Evolutionary conservation across 2,888 invertebrate species (phyloP).

Genomic region (Colletes collaris): DNA sequence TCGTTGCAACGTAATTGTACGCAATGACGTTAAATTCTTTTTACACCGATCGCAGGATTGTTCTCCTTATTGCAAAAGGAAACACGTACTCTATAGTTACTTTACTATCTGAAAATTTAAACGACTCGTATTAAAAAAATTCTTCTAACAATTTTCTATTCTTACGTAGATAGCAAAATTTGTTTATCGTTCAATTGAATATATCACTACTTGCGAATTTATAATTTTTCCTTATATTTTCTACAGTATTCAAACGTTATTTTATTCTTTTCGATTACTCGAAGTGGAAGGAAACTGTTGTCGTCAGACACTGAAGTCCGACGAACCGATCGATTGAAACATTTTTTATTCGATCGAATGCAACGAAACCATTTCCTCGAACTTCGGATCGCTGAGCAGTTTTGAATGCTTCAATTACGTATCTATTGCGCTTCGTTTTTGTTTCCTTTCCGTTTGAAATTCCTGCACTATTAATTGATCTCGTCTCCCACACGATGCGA

Average conservation of each 20-base stretch:
- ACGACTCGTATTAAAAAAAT: background rate
- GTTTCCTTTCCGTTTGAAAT: conserved; percentile 17
- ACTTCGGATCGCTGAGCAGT: conserved; percentile 20
- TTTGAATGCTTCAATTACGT: conserved; percentile 43
- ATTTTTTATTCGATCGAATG: background rate
- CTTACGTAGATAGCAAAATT: background rate
- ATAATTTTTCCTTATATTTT: conserved; percentile 18
- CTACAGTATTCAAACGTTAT: background rate
- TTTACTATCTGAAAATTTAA: background rate
- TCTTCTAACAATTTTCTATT: too few species aligned
- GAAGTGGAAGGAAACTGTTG: conserved; percentile 27
- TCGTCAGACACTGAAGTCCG: background rate
- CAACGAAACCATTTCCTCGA: conserved; percentile 6
- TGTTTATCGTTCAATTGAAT: background rate
- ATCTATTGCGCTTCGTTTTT: conserved; percentile 30
- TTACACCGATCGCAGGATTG: conserved; percentile 10
- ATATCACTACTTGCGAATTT: background rate
- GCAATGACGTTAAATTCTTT: background rate
- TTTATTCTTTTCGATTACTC: background rate
- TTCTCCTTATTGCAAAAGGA: background rate
- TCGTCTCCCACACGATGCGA: conserved; percentile 28
- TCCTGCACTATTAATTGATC: conserved; percentile 53
- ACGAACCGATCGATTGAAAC: background rate
- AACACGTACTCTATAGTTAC: background rate
- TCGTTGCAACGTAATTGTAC: conserved; percentile 12